These are phyloP conservation scores for Machaerirhynchus nigripectus DNA, from an alignment of 2,113 vertebrate species.

Conservation along the genomic window DNA sequence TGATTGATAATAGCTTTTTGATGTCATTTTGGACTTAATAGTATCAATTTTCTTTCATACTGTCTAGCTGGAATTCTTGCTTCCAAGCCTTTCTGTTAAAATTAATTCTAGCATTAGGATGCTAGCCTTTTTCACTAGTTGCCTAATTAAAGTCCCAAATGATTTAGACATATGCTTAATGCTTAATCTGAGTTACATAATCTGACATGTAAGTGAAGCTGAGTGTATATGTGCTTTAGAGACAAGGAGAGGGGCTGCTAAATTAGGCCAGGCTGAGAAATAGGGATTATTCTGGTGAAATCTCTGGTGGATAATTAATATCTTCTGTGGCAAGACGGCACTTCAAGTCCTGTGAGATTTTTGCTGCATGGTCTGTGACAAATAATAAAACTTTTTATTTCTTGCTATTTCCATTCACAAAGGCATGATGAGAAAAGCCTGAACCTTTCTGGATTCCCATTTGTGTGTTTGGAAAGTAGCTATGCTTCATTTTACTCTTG, in stretches of 20 bases:
- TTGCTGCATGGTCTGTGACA: background rate
- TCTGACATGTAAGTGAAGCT: background rate
- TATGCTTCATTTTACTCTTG: background rate
- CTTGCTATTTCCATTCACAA: background rate
- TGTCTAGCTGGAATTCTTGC: background rate
- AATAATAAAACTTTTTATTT: background rate
- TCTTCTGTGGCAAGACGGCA: background rate
- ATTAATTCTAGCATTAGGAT: background rate
- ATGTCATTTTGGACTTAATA: background rate
- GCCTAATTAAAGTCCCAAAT: background rate
- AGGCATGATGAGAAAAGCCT: rapidly evolving
- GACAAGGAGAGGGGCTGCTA: background rate
- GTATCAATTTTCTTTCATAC: background rate
- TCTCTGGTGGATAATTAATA: background rate
- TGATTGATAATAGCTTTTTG: background rate
- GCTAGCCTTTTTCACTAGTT: background rate
- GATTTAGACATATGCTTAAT: background rate
- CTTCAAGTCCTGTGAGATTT: background rate
- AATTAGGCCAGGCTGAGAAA: background rate
- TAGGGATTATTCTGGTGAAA: background rate
- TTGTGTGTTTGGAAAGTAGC: background rate
- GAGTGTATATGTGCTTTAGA: background rate
- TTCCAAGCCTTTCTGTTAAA: background rate
- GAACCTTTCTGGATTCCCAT: background rate
- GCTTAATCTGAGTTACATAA: background rate